phyloP scores from a whole-genome alignment of 2,888 invertebrate species.

The Minunthozetes semirufus region DNA sequence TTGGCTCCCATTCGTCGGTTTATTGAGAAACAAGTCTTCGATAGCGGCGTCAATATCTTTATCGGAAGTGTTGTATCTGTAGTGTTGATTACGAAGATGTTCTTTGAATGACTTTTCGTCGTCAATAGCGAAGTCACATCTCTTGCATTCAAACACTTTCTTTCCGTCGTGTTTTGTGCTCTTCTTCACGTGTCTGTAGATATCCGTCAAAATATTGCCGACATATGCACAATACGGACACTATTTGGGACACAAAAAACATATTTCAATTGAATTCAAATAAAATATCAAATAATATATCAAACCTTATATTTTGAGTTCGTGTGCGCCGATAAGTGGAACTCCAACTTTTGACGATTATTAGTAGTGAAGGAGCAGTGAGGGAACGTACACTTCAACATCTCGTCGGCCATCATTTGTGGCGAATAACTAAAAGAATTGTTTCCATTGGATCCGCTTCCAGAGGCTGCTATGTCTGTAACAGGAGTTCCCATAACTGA shows the following conservation, averaged over 20 bases:
- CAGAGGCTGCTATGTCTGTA: not conserved
- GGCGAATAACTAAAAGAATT: not conserved
- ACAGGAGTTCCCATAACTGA: not conserved
- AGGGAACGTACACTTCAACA: constrained; percentile 1
- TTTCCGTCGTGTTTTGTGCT: constrained; percentile 1
- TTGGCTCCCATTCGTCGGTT: not conserved
- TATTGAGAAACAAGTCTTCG: not conserved
- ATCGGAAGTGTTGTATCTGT: not conserved
- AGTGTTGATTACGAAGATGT: not conserved
- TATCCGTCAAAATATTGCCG: constrained; percentile 2
- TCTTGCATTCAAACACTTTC: not conserved
- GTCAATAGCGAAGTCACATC: not conserved
- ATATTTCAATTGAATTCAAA: not conserved
- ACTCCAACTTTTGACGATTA: not conserved
- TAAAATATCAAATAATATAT: not conserved
- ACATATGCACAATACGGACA: constrained; percentile 21
- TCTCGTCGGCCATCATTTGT: constrained; percentile 3
- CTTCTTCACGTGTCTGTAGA: not conserved
- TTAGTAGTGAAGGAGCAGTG: constrained; percentile 2
- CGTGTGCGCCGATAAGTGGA: not conserved
- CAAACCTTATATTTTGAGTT: constrained; percentile 14
- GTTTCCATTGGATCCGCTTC: not conserved
- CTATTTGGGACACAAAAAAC: not conserved
- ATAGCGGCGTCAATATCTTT: not conserved
- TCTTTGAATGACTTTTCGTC: constrained; percentile 13